Evolutionary conservation across 2,113 vertebrate genomes (phyloP).

Genomic region (Hippocampus zosterae): DNA sequence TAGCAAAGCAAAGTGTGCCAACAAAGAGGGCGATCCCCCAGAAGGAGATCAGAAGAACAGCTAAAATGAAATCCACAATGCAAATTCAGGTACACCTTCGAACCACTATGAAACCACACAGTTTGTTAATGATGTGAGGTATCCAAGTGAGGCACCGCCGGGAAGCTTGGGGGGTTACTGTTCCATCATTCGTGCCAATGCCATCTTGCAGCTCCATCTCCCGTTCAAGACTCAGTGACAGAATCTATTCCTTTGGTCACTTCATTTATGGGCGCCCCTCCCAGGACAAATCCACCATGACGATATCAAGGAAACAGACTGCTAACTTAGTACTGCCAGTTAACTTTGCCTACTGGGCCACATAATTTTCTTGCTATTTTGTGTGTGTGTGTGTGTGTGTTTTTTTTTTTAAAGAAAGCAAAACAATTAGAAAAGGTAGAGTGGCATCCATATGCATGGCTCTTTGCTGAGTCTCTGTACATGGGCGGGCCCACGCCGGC

Average conservation of each 20-base stretch:
- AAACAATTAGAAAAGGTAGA: conserved; percentile 80
- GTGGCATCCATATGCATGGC: conserved; percentile 64
- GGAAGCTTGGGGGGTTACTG: not conserved
- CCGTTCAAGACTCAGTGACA: conserved; percentile 39
- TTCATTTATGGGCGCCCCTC: not conserved
- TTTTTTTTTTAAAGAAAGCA: conserved; percentile 78
- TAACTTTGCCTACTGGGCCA: conserved; percentile 30
- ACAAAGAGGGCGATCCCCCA: conserved; percentile 27
- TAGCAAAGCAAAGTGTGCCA: conserved; percentile 40
- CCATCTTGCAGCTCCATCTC: not conserved
- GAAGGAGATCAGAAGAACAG: conserved; percentile 38
- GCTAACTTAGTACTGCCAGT: not conserved
- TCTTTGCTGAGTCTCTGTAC: conserved; percentile 82
- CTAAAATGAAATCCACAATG: conserved; percentile 54
- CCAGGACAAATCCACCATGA: not conserved
- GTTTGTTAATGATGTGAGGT: conserved; percentile 34
- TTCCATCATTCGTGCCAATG: not conserved
- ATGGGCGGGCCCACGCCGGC: conserved; percentile 61
- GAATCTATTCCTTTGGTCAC: conserved; percentile 33
- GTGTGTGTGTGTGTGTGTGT: conserved; percentile 25
- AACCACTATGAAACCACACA: conserved; percentile 65
- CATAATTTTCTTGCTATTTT: conserved; percentile 31
- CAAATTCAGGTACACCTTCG: conserved; percentile 32
- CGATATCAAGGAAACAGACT: conserved; percentile 7
- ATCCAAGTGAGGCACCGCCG: not conserved